Evolutionary conservation across 53 echinoderm and acorn worm genomes (phyloP).

Genomic region (Astropecten irregularis): DNA sequence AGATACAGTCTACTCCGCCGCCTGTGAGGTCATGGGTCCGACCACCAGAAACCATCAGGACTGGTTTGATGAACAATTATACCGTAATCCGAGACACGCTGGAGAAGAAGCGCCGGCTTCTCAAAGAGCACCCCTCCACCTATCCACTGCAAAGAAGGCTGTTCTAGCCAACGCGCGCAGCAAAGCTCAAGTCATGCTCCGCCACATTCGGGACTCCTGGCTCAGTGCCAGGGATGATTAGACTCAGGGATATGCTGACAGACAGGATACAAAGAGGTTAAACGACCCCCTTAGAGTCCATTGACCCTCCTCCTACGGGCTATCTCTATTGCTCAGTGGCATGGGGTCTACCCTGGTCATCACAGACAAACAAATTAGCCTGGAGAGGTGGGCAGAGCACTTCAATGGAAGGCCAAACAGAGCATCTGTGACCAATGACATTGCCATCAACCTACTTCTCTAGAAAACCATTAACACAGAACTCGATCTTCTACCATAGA

Average conservation of each 20-base stretch:
- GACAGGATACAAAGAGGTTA: constrained; percentile 1
- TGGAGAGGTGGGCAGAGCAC: constrained; percentile 46
- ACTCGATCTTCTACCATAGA: no score
- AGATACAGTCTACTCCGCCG: background rate
- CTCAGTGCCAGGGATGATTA: background rate
- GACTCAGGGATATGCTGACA: constrained; percentile 3
- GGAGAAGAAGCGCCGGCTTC: background rate
- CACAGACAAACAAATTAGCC: constrained; percentile 6
- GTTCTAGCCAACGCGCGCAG: background rate
- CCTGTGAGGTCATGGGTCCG: background rate
- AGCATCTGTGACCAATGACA: background rate
- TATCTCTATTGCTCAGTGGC: background rate
- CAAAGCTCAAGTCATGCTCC: background rate
- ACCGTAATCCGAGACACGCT: background rate
- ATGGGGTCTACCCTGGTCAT: constrained; percentile 5
- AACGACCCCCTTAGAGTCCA: constrained; percentile 18
- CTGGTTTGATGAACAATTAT: constrained; percentile 14
- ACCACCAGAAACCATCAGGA: constrained; percentile 1
- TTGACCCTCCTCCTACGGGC: background rate
- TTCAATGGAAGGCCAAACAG: constrained; percentile 22
- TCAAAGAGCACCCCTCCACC: background rate
- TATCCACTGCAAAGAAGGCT: background rate
- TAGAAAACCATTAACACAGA: background rate
- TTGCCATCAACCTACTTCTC: background rate
- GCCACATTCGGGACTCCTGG: background rate